These are phyloP conservation scores for Agelaius tricolor DNA, from an alignment of 2,113 vertebrate genomes.

Conservation along the genomic window DNA sequence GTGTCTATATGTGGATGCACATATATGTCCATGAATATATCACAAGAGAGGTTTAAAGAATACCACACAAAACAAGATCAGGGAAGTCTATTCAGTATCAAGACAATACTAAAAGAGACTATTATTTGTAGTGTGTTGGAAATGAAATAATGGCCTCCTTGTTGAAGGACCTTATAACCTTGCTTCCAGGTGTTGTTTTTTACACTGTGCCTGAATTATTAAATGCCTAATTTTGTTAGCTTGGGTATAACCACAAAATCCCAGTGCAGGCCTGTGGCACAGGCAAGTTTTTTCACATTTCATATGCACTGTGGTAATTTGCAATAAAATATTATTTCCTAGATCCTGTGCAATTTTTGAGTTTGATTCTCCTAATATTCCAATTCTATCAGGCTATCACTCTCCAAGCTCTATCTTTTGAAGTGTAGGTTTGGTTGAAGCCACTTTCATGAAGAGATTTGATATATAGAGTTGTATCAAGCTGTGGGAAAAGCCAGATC, in stretches of 20 bases:
- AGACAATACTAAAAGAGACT: neutral
- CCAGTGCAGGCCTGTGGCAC: rapidly evolving
- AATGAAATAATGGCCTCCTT: neutral
- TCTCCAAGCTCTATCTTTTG: neutral
- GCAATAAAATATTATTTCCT: neutral
- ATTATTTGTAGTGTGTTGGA: neutral
- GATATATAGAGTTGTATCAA: neutral
- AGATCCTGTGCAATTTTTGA: neutral
- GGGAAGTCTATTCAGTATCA: neutral
- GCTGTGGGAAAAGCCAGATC: neutral
- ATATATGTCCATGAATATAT: neutral
- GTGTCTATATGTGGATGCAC: rapidly evolving
- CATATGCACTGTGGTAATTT: neutral
- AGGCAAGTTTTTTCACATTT: neutral
- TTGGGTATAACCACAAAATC: neutral
- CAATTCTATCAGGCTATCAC: neutral
- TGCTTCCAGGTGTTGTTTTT: rapidly evolving
- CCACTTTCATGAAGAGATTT: neutral
- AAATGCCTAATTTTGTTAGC: neutral
- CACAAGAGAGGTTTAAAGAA: neutral
- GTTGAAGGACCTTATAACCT: neutral
- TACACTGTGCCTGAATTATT: neutral
- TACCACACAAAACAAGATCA: neutral
- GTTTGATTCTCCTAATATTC: neutral
- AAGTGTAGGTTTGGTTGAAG: neutral